Percentiles rank a stretch among this genome's conserved stretches.
Conservation (phyloP, 2,113 vertebrate species). For the Ceuthmochares aereus region DNA sequence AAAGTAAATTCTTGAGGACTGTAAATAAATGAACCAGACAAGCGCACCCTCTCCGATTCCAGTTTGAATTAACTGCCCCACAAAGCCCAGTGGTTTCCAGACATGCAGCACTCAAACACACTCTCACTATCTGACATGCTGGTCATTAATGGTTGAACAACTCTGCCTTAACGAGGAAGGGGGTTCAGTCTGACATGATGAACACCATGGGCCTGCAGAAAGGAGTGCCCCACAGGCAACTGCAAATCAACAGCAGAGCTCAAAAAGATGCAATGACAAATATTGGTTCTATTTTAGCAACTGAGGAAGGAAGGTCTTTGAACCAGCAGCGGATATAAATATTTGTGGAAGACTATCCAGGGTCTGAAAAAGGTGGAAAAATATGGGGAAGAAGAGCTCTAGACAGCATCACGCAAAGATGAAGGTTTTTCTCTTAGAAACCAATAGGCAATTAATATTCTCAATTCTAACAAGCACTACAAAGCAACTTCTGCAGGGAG, state of each 20-base stretch:
- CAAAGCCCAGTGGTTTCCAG: slow-evolving; percentile 20
- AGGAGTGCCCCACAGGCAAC: background rate
- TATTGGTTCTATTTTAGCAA: background rate
- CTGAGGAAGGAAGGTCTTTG: background rate
- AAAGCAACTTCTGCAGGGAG: background rate
- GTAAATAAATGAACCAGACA: slow-evolving; percentile 29
- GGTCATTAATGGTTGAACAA: background rate
- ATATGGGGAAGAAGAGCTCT: background rate
- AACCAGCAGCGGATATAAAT: background rate
- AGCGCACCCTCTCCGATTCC: background rate
- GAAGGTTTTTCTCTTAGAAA: background rate
- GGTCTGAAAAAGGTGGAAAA: background rate
- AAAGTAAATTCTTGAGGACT: slow-evolving; percentile 27
- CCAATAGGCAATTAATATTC: background rate
- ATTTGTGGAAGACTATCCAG: background rate
- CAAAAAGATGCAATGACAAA: background rate
- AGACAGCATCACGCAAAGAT: background rate
- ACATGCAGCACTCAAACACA: background rate
- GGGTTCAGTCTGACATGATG: background rate
- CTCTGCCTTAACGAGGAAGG: background rate
- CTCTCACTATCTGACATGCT: background rate
- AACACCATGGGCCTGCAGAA: background rate
- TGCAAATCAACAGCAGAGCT: background rate
- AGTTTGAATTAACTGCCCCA: slow-evolving; percentile 15
- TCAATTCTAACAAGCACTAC: background rate